A percentile compares a stretch with the other conserved stretches of the same genome.
phyloP scores from a whole-genome alignment of 2,888 invertebrate species.

The Noctua pronuba region DNA sequence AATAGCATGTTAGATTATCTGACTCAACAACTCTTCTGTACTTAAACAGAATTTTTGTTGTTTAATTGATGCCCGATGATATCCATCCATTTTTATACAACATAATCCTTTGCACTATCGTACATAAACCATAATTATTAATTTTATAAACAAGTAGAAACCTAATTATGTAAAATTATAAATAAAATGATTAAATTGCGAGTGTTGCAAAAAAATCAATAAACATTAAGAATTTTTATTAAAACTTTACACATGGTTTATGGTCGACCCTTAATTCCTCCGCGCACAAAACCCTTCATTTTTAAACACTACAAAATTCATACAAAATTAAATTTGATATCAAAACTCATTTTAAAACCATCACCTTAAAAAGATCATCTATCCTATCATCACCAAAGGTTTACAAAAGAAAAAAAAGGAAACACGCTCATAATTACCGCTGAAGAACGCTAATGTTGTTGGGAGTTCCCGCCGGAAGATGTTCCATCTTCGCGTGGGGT shows the following conservation, averaged over 20 bases:
- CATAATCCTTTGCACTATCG: slow-evolving; percentile 16
- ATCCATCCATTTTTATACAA: background rate
- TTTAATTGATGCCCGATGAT: slow-evolving; percentile 49
- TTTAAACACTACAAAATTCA: background rate
- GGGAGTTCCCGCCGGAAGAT: slow-evolving; percentile 80
- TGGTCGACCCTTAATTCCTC: slow-evolving; percentile 27
- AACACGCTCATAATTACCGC: slow-evolving; percentile 61
- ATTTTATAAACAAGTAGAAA: background rate
- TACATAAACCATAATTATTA: slow-evolving; percentile 43
- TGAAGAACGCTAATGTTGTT: slow-evolving; percentile 81
- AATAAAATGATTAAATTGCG: background rate
- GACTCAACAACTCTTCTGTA: slow-evolving; percentile 1
- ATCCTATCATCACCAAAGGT: slow-evolving; percentile 47
- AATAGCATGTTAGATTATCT: slow-evolving; percentile 1
- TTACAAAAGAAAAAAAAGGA: slow-evolving; percentile 55
- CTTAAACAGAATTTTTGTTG: slow-evolving; percentile 8
- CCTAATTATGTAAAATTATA: background rate
- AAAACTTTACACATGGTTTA: slow-evolving; percentile 47
- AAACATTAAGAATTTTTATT: background rate
- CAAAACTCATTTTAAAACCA: slow-evolving; percentile 5
- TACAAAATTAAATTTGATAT: background rate
- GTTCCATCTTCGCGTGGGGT: slow-evolving; percentile 81
- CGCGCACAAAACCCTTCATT: background rate
- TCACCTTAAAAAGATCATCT: background rate
- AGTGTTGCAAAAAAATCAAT: background rate